Evolutionary conservation across 2,113 vertebrate genomes (phyloP).

Genomic region (Pygoscelis antarcticus): DNA sequence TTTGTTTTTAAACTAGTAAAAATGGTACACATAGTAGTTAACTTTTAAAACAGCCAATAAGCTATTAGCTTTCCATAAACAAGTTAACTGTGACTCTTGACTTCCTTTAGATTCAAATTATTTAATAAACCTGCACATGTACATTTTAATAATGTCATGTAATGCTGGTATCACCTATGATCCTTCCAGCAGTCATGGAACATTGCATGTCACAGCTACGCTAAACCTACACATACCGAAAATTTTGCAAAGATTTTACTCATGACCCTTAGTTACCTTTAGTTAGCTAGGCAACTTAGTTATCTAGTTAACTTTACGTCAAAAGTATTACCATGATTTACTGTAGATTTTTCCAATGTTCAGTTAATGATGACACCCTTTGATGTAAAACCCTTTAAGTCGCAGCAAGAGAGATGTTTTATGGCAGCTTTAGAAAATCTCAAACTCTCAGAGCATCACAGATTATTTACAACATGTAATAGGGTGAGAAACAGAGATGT

Average conservation of each 20-base stretch:
- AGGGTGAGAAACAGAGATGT: not conserved
- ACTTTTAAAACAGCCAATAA: not conserved
- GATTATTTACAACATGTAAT: not conserved
- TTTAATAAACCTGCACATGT: not conserved
- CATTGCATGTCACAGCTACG: not conserved
- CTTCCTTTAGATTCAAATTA: not conserved
- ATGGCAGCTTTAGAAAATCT: not conserved
- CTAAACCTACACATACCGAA: not conserved
- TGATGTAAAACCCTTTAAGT: not conserved
- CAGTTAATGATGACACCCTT: not conserved
- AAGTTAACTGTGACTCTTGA: rapidly evolving
- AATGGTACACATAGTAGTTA: not conserved
- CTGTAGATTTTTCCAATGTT: not conserved
- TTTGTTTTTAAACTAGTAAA: not conserved
- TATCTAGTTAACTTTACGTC: not conserved
- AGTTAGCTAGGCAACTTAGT: not conserved
- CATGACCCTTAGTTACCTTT: not conserved
- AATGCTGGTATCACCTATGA: not conserved
- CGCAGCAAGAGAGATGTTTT: not conserved
- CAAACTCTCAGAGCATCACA: not conserved
- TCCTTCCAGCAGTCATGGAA: not conserved
- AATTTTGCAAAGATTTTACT: not conserved
- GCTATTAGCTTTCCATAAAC: not conserved
- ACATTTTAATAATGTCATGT: not conserved
- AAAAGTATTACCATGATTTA: too few species aligned